Conservation (phyloP, 2,797 vertebrate species). For the Columba guinea region DNA sequence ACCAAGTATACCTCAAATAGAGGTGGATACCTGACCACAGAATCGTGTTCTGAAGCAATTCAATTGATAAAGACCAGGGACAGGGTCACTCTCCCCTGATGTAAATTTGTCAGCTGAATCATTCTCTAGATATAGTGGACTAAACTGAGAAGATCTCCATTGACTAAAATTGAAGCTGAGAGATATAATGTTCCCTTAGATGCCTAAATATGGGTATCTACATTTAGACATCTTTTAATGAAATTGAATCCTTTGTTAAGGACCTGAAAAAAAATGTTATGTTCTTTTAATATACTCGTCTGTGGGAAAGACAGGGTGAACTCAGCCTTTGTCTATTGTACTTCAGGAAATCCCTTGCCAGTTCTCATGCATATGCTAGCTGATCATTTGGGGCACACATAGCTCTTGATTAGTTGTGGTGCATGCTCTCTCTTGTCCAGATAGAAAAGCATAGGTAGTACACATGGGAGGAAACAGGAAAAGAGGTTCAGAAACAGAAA, state of each 20-base stretch:
- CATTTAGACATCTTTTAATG: background rate
- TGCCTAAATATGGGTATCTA: background rate
- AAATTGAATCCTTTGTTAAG: background rate
- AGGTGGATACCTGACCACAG: background rate
- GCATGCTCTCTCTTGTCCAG: background rate
- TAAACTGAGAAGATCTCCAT: background rate
- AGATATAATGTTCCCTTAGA: background rate
- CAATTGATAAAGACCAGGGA: background rate
- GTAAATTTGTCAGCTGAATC: background rate
- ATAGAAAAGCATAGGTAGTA: background rate
- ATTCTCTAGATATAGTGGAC: background rate
- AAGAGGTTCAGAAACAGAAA: background rate
- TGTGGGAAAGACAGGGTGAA: background rate
- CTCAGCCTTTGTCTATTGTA: background rate
- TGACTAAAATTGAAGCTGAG: background rate
- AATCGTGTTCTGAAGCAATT: background rate
- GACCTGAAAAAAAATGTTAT: background rate
- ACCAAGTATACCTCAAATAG: background rate
- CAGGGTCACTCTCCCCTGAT: fast-evolving
- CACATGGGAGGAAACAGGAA: background rate
- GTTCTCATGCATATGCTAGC: background rate
- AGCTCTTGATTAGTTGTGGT: background rate
- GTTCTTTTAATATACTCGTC: background rate
- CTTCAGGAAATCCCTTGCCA: background rate
- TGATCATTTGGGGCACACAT: background rate